Percentiles rank a stretch among this genome's conserved stretches.
Evolutionary conservation across 2,888 invertebrate species (phyloP).

Genomic region (Kuschelorhynchus macadamiae): DNA sequence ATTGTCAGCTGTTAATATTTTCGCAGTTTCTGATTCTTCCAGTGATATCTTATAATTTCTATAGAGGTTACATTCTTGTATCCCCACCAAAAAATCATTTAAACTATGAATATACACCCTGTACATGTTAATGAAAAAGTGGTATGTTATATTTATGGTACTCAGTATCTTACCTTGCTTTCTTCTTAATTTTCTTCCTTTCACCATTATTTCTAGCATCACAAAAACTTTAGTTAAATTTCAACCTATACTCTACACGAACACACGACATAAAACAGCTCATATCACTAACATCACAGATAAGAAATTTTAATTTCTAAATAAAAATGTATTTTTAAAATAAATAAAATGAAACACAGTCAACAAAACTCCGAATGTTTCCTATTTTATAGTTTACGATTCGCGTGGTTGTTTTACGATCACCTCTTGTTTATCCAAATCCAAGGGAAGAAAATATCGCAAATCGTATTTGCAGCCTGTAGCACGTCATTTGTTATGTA

Average conservation of each 20-base stretch:
- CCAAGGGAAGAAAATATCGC: constrained; percentile 14
- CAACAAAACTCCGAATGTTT: neutral
- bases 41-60: too few species aligned
- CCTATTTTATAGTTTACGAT: constrained; percentile 5
- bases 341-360: too few species aligned
- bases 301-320: constrained; percentile 12
- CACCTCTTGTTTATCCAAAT: constrained; percentile 20
- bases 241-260: constrained; percentile 26
- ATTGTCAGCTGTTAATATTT: too few species aligned
- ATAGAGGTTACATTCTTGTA: too few species aligned
- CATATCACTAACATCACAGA: constrained; percentile 47
- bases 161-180: constrained; percentile 48
- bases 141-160: too few species aligned
- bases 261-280: constrained; percentile 18
- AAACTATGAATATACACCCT: too few species aligned
- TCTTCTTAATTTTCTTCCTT: constrained; percentile 39
- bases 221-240: constrained; percentile 5
- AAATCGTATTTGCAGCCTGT: constrained; percentile 23
- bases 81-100: too few species aligned
- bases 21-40: too few species aligned
- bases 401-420: constrained; percentile 6
- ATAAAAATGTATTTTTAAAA: too few species aligned
- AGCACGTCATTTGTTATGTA: constrained; percentile 24
- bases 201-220: constrained; percentile 25
- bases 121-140: too few species aligned